Evolutionary conservation across 1,140 invertebrate species (phyloP), one percentile per base, ranked within the genome.

Genomic region (Drosophila chauvacae): DNA sequence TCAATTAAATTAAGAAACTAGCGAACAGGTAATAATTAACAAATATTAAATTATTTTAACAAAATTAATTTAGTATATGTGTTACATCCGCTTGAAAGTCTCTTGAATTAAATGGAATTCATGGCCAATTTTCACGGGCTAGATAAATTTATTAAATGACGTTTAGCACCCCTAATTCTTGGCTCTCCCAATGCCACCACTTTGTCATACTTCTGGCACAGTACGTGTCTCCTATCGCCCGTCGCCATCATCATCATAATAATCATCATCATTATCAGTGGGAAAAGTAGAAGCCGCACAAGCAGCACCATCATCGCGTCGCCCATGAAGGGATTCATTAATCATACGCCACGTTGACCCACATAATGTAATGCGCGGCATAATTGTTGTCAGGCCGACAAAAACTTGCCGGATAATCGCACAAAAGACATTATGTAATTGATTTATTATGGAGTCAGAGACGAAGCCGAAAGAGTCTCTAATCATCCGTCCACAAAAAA

Each of bases 261-360:
- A 50, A 63, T 62, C 28, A 77, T 70, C 50, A 77, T 69, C 35
- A 69, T 44, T 16, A 64, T 42, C 14, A 50, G 48, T 26, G 50
- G n/a, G n/a, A 23, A 14, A 44, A 63, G 14, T 23, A 35, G 44
- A 35, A 37, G 42, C 33, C n/a, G 16, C 20, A 45, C 50, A 30
- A 33, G 53, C 37, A 20, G 42, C 37, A 51, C 55, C 70, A 59
- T 59, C 66, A 73, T 53, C 20, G 51, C 33, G 50, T 57, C 35
- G 47, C 42, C 45, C 65, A 55, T 78, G 76, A 64, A 72, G 62
- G 82, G 48, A 87, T 66, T 80, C 84, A 87, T 88, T 85, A 90
- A 90, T 90, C 85, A 90, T 90, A 86, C 85, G 81, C 63, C 81
- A 66, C 81, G 64, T 80, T 86, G 86, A 79, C 79, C 80, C 84